These are phyloP conservation scores for Drosophila mimetica DNA, from an alignment of 2,888 invertebrate species.

Conservation along the genomic window DNA sequence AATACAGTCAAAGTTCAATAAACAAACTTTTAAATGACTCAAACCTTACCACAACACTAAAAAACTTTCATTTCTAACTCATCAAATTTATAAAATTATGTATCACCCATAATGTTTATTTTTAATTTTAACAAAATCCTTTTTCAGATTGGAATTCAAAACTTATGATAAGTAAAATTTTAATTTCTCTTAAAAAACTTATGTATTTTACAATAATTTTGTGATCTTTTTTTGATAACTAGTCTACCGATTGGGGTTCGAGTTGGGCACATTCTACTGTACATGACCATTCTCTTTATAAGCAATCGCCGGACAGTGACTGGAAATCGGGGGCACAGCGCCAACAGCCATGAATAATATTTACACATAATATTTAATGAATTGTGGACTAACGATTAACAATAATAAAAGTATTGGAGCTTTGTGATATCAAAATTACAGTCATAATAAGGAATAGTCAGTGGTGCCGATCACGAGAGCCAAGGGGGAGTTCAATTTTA, in stretches of 20 bases:
- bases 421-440: conserved; percentile 26
- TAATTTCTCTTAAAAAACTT: neutral
- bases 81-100: too few relatives aligned
- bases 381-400: conserved; percentile 53
- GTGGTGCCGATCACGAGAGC: conserved; percentile 1
- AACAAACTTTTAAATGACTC: neutral
- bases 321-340: conserved; percentile 14
- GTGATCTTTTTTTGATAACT: neutral
- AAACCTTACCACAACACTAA: neutral
- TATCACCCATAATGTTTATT: neutral
- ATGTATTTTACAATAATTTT: neutral
- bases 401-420: conserved; percentile 42
- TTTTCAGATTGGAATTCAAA: neutral
- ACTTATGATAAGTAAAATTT: neutral
- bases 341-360: conserved; percentile 28
- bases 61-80: neutral
- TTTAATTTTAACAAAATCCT: neutral
- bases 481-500: neutral
- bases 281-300: conserved; percentile 1
- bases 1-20: neutral
- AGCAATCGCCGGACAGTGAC: conserved; percentile 7
- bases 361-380: conserved; percentile 47
- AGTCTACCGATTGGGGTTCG: neutral
- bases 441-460: conserved; percentile 19
- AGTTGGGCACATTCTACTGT: conserved; percentile 1